phyloP scores from a whole-genome alignment of 2,113 vertebrate genomes.

The Aspidoscelis tigris region DNA sequence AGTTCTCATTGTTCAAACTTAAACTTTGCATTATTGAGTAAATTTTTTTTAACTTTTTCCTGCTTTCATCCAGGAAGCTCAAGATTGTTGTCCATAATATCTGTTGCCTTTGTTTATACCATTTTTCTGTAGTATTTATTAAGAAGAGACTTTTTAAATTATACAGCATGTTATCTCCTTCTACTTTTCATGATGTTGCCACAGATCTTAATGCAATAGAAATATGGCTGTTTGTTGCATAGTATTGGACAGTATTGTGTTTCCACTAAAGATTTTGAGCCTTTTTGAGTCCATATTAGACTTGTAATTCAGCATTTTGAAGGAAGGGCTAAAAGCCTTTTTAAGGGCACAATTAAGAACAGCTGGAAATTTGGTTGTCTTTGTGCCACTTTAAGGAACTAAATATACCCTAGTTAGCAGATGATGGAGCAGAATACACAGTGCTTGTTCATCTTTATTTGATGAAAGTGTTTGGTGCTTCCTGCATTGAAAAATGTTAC shows the following conservation, averaged over 20 bases:
- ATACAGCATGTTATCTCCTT: neutral
- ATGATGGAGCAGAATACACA: neutral
- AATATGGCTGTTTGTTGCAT: slow-evolving; percentile 17
- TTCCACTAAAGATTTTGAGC: slow-evolving; percentile 9
- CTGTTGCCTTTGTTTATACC: neutral
- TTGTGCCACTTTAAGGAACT: neutral
- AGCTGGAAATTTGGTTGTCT: neutral
- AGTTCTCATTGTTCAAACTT: neutral
- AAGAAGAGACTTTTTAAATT: neutral
- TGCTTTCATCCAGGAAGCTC: no score
- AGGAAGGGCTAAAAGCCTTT: neutral
- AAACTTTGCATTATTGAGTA: neutral
- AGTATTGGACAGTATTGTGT: neutral
- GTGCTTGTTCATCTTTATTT: neutral
- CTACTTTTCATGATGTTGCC: neutral
- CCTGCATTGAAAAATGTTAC: neutral
- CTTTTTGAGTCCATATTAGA: neutral
- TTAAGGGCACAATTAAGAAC: neutral
- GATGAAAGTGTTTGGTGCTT: neutral
- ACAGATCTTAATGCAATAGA: neutral
- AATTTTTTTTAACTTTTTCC: neutral
- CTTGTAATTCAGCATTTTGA: neutral
- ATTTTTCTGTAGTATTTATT: slow-evolving; percentile 16
- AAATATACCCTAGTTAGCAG: neutral
- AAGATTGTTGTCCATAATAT: neutral